Conservation (phyloP, 2,113 vertebrate genomes). For the Tachysurus vachellii region DNA sequence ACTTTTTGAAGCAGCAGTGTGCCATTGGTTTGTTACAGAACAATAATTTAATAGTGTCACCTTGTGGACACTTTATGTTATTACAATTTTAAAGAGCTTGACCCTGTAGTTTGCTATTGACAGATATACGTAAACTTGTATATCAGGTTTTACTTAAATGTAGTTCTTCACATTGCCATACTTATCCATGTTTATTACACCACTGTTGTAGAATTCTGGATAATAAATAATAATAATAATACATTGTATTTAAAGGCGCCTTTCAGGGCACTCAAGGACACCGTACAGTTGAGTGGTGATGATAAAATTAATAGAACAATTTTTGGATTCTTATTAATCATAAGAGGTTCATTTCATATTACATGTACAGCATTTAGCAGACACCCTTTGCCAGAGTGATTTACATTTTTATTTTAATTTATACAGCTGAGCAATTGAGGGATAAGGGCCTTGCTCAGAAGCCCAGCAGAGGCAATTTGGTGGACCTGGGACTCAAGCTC, state of each 20-base stretch:
- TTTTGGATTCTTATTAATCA: neutral
- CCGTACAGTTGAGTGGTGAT: too few species aligned
- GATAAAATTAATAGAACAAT: too few species aligned
- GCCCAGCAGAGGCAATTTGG: too few species aligned
- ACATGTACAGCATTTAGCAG: too few species aligned
- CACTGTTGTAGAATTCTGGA: neutral
- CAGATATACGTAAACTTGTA: neutral
- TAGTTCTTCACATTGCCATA: neutral
- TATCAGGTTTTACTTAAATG: neutral
- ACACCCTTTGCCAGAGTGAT: too few species aligned
- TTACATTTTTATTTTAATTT: too few species aligned
- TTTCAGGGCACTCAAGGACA: too few species aligned
- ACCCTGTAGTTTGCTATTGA: neutral
- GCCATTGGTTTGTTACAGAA: slow-evolving; percentile 1
- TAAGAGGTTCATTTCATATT: neutral
- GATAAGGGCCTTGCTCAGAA: too few species aligned
- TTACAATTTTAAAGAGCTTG: neutral
- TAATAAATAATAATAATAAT: too few species aligned
- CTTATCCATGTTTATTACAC: neutral
- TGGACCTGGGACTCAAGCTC: too few species aligned
- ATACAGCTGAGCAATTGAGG: too few species aligned
- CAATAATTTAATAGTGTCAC: slow-evolving; percentile 52
- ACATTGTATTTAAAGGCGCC: too few species aligned
- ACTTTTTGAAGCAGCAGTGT: neutral
- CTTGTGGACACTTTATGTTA: slow-evolving; percentile 56